Evolutionary conservation across 2,888 invertebrate species (phyloP).

Genomic region (Andrena hattorfiana): DNA sequence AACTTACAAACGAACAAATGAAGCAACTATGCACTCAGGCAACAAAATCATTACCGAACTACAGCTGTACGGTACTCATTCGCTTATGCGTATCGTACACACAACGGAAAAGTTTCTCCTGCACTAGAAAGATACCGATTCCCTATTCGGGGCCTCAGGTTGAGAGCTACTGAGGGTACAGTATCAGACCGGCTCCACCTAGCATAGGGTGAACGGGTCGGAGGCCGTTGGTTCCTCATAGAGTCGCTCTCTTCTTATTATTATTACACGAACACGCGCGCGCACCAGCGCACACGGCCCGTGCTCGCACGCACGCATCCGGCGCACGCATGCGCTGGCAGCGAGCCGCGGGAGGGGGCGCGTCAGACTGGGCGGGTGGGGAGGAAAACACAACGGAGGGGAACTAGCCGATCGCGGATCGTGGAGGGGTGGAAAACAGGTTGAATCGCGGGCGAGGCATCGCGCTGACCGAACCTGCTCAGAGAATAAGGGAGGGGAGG

Average conservation of each 20-base stretch:
- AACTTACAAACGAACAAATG: neutral
- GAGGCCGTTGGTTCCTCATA: constrained; percentile 84
- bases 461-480: constrained; percentile 70
- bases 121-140: neutral
- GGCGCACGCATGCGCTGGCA: constrained; percentile 67
- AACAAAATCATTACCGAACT: neutral
- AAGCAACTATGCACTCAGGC: neutral
- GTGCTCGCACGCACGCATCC: constrained; percentile 60
- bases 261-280: constrained; percentile 80
- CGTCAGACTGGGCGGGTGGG: constrained; percentile 51
- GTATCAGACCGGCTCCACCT: constrained; percentile 84
- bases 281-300: constrained; percentile 67
- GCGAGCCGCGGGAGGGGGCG: constrained; percentile 33
- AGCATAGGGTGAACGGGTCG: constrained; percentile 84
- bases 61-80: neutral
- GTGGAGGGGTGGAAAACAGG: constrained; percentile 79
- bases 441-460: constrained; percentile 82
- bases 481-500: constrained; percentile 41
- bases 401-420: constrained; percentile 60
- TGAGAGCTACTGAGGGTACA: constrained; percentile 81
- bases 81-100: neutral
- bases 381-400: constrained; percentile 66
- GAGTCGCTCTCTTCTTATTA: constrained; percentile 84
- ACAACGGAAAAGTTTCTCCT: neutral
- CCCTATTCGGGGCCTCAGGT: constrained; percentile 26